phyloP scores from a whole-genome alignment of 2,888 invertebrate species.

The Neria commutata region DNA sequence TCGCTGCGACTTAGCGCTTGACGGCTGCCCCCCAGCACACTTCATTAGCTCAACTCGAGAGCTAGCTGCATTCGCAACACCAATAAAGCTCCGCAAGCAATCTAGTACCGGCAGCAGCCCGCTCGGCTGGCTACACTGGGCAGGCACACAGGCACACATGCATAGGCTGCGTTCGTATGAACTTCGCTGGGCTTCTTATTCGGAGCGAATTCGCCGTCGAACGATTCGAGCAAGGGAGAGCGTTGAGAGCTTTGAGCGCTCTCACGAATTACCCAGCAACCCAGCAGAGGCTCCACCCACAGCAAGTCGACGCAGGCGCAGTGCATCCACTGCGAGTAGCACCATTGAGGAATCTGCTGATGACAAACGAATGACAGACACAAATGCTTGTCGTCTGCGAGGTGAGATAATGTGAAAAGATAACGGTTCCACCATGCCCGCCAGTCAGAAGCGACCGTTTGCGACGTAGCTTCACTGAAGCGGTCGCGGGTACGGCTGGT shows the following conservation, averaged over 20 bases:
- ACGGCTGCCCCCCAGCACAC: slow-evolving; percentile 60
- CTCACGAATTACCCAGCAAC: background rate
- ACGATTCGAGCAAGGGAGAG: background rate
- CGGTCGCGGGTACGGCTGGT: too few species aligned
- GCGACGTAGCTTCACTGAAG: too few species aligned
- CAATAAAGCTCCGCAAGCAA: background rate
- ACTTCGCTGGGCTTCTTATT: too few species aligned
- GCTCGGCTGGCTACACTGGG: too few species aligned
- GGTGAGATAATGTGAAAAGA: slow-evolving; percentile 59
- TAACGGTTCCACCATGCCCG: slow-evolving; percentile 56
- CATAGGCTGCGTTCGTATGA: too few species aligned
- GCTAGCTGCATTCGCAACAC: slow-evolving; percentile 16
- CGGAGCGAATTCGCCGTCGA: background rate
- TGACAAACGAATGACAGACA: slow-evolving; percentile 58
- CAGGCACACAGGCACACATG: too few species aligned
- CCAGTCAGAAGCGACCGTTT: slow-evolving; percentile 57
- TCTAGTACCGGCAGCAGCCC: too few species aligned
- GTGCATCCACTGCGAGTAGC: slow-evolving; percentile 20
- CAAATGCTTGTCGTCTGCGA: slow-evolving; percentile 34
- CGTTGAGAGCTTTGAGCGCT: background rate
- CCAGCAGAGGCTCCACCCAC: slow-evolving; percentile 49
- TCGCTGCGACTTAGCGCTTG: slow-evolving; percentile 36
- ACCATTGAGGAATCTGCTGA: slow-evolving; percentile 34
- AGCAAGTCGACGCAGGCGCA: slow-evolving; percentile 37
- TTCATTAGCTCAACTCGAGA: slow-evolving; percentile 47